phyloP scores from a whole-genome alignment of 1,140 invertebrate genomes.

The Zaprionus vittiger region DNA sequence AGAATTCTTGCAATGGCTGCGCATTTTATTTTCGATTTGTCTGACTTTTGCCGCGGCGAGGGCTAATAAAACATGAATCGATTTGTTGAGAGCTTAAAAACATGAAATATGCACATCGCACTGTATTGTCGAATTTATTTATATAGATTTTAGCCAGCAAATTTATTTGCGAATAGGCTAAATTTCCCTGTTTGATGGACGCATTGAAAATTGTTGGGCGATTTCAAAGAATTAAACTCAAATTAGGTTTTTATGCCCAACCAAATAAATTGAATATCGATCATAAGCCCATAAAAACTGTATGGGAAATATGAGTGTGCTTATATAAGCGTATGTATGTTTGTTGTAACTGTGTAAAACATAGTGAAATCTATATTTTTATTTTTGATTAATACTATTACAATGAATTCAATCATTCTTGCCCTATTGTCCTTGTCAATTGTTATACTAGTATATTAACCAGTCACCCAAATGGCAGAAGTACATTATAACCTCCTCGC shows the following conservation, averaged over 20 bases:
- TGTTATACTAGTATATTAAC: too few relatives aligned
- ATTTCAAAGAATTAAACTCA: too few relatives aligned
- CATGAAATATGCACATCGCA: slow-evolving; percentile 30
- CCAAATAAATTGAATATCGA: too few relatives aligned
- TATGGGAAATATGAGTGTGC: neutral
- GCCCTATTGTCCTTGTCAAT: too few relatives aligned
- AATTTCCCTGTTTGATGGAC: neutral
- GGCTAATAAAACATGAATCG: slow-evolving; percentile 21
- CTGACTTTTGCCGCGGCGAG: neutral
- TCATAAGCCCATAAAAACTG: too few relatives aligned
- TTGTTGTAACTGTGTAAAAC: neutral
- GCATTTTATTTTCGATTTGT: slow-evolving; percentile 38
- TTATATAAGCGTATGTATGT: neutral
- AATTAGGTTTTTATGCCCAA: too few relatives aligned
- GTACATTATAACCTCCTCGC: too few relatives aligned
- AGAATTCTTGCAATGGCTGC: slow-evolving; percentile 19
- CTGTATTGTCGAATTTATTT: neutral
- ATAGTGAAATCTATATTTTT: too few relatives aligned
- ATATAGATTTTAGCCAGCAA: neutral
- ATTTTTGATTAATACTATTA: too few relatives aligned
- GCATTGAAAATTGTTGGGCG: too few relatives aligned
- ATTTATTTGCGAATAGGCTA: neutral
- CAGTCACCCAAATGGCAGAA: too few relatives aligned
- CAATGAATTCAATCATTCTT: too few relatives aligned
- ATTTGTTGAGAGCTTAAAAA: slow-evolving; percentile 30